A percentile compares a stretch with the other conserved stretches of the same genome.
Conservation (phyloP, 2,113 vertebrate species). For the Cyanoderma ruficeps region DNA sequence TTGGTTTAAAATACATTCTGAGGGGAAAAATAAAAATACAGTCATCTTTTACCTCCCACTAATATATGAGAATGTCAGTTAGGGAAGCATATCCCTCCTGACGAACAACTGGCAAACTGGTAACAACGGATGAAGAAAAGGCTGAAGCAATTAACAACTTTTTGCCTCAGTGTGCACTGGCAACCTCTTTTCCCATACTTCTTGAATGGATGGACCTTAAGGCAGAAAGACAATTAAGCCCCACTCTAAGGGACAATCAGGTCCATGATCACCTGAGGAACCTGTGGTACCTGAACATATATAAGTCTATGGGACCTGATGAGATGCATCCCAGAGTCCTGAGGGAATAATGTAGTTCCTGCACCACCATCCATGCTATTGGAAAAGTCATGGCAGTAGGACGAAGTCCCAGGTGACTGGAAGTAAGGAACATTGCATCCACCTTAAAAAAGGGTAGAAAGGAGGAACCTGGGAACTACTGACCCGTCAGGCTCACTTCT, state of each 20-base stretch:
- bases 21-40: background rate
- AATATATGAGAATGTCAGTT: background rate
- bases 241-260: accelerated
- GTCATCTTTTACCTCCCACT: no score
- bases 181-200: background rate
- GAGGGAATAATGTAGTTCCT: background rate
- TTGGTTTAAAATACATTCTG: background rate
- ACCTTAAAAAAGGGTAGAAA: background rate
- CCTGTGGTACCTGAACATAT: background rate
- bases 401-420: background rate
- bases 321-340: background rate
- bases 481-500: background rate
- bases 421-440: background rate
- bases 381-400: background rate
- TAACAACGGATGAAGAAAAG: accelerated
- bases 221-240: background rate
- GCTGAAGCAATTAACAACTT: background rate
- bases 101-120: background rate
- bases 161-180: background rate
- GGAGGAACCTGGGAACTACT: background rate
- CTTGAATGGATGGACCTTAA: background rate
- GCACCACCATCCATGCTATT: background rate
- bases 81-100: background rate
- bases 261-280: background rate
- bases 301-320: background rate